Percentiles rank a stretch among this genome's conserved stretches.
These are phyloP conservation scores for Trichoplusia ni DNA, from an alignment of 1,140 invertebrate genomes.

Conservation along the genomic window DNA sequence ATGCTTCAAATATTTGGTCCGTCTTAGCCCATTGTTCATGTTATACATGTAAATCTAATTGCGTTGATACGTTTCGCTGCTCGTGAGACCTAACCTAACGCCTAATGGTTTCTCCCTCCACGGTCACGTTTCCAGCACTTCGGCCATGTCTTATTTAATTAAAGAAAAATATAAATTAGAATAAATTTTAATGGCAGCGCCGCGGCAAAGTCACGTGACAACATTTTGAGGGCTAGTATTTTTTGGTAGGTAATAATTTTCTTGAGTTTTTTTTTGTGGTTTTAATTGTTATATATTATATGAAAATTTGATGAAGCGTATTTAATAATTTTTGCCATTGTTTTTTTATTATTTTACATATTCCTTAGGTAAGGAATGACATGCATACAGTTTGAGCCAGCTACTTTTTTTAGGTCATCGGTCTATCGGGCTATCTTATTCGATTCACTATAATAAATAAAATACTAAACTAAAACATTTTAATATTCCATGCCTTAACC, in stretches of 20 bases:
- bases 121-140: conserved; percentile 50
- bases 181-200: conserved; percentile 46
- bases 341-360: no score
- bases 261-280: not conserved
- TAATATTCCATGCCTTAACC: no score
- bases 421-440: no score
- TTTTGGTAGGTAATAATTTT: not conserved
- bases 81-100: conserved; percentile 18
- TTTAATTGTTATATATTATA: not conserved
- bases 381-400: no score
- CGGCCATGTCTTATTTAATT: conserved; percentile 56
- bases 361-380: no score
- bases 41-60: not conserved
- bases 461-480: no score
- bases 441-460: no score
- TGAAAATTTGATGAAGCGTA: no score
- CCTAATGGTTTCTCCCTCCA: conserved; percentile 43
- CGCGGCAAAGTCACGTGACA: not conserved
- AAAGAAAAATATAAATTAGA: conserved; percentile 62
- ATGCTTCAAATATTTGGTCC: no score
- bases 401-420: no score
- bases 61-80: not conserved
- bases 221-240: not conserved
- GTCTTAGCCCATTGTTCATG: not conserved
- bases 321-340: no score